Percentiles rank a stretch among this genome's conserved stretches.
Evolutionary conservation across 2,113 vertebrate species (phyloP).

Genomic region (Muntiacus muntjak): DNA sequence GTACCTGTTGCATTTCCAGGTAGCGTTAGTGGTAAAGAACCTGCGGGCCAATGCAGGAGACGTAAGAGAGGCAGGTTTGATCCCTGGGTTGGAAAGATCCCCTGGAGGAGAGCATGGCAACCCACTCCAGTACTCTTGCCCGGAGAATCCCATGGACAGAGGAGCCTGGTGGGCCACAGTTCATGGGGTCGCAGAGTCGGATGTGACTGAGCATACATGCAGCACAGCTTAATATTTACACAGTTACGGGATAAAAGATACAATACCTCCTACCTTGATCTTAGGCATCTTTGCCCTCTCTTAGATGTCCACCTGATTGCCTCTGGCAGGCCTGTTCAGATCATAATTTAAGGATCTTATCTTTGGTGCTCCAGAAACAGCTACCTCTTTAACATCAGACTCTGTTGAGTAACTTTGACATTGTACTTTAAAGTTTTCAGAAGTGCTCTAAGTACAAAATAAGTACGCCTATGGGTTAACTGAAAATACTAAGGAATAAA

Average conservation of each 20-base stretch:
- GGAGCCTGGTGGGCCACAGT: not conserved
- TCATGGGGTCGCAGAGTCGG: not conserved
- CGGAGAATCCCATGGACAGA: not conserved
- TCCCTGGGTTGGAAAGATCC: not conserved
- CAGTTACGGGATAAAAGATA: not conserved
- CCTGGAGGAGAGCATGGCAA: not conserved
- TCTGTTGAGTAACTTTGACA: not conserved
- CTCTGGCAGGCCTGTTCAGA: not conserved
- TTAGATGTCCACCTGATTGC: not conserved
- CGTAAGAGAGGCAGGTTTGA: not conserved
- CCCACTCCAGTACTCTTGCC: not conserved
- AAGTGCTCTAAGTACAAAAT: not conserved
- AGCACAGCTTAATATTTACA: not conserved
- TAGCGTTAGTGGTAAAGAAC: not conserved
- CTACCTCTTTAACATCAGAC: not conserved
- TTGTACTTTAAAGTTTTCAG: not conserved
- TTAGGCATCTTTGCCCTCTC: not conserved
- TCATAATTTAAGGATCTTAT: not conserved
- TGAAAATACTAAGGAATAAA: not conserved
- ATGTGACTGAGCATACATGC: not conserved
- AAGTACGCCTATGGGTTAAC: not conserved
- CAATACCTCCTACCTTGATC: not conserved
- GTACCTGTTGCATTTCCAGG: not conserved
- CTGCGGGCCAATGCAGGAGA: not conserved
- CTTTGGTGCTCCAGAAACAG: not conserved